Evolutionary conservation across 2,113 vertebrate species (phyloP).

Genomic region (Origma solitaria): DNA sequence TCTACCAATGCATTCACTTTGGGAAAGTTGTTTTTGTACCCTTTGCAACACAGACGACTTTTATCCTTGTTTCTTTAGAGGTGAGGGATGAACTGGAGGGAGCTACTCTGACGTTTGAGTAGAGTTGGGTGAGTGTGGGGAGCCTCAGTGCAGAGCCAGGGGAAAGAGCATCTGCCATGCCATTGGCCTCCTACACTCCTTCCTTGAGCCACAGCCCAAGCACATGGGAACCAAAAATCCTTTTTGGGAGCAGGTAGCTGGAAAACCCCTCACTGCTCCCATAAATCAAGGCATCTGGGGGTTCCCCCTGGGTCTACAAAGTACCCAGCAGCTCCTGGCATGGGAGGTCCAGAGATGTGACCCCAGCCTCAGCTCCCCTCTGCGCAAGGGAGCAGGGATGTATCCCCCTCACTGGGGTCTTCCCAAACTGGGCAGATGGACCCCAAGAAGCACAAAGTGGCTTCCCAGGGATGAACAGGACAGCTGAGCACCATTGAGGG

Average conservation of each 20-base stretch:
- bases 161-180: not conserved
- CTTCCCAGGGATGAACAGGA: not conserved
- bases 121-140: not conserved
- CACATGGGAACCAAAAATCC: not conserved
- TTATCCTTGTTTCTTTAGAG: not conserved
- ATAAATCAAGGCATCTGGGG: not conserved
- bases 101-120: not conserved
- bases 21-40: not conserved
- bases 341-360: not conserved
- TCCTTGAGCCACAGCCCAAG: not conserved
- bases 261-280: not conserved
- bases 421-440: rapidly evolving
- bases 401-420: not conserved
- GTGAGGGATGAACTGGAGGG: not conserved
- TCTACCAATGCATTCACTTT: not conserved
- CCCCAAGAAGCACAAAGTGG: not conserved
- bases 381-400: rapidly evolving
- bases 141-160: not conserved
- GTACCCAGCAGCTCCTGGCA: not conserved
- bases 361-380: not conserved
- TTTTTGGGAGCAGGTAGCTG: not conserved
- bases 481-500: not conserved
- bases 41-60: not conserved
- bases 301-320: not conserved
- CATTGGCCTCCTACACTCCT: not conserved